These are phyloP conservation scores for Poecilia picta DNA, from an alignment of 2,797 vertebrate species.

Conservation along the genomic window DNA sequence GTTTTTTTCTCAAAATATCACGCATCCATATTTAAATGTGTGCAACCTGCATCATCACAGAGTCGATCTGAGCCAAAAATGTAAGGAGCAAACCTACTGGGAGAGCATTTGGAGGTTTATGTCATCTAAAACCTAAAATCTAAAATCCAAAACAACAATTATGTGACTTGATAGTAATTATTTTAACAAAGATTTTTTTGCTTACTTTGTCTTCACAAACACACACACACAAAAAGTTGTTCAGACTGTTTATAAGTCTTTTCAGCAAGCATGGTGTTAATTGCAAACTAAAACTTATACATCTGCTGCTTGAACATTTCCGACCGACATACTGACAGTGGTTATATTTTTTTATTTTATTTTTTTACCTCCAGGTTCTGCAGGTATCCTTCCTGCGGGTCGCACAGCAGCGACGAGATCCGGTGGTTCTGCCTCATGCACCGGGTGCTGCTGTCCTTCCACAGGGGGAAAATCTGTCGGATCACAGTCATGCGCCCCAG, in stretches of 20 bases:
- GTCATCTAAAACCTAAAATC: too few relatives aligned
- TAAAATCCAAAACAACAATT: background rate
- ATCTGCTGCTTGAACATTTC: background rate
- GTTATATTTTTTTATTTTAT: background rate
- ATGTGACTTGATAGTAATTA: background rate
- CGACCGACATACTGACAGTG: background rate
- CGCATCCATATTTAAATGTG: background rate
- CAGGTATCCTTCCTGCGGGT: conserved; percentile 95
- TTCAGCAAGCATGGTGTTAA: background rate
- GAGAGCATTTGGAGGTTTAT: background rate
- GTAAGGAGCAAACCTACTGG: background rate
- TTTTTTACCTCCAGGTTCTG: conserved; percentile 91
- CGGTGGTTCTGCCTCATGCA: conserved; percentile 94
- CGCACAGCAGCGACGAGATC: conserved; percentile 93
- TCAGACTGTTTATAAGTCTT: background rate
- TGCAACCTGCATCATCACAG: background rate
- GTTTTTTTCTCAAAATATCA: background rate
- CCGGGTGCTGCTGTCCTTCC: conserved; percentile 87
- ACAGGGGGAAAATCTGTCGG: conserved; percentile 92
- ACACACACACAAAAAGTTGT: background rate
- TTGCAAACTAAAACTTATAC: background rate
- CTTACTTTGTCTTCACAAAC: background rate
- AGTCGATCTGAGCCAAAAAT: background rate
- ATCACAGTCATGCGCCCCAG: conserved; percentile 96
- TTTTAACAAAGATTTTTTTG: background rate